Conservation (phyloP, 2,797 vertebrate species). For the Emydoidea blandingii region DNA sequence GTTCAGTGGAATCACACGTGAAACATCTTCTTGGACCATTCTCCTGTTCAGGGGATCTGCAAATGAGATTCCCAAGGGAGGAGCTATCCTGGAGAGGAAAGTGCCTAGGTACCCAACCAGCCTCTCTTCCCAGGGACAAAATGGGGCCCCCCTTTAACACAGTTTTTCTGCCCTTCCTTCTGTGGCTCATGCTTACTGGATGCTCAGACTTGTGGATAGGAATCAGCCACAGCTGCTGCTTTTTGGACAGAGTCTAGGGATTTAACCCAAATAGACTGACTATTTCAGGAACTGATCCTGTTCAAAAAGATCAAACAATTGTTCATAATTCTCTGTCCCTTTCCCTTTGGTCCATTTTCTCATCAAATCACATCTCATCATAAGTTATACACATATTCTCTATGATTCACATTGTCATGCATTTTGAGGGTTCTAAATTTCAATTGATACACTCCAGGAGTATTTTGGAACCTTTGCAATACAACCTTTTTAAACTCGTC, state of each 20-base stretch:
- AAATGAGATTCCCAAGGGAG: neutral
- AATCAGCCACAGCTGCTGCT: neutral
- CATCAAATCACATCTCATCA: neutral
- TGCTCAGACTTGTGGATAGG: neutral
- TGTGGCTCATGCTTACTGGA: neutral
- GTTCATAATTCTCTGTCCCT: neutral
- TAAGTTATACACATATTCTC: neutral
- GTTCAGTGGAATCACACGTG: neutral
- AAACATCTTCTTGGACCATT: neutral
- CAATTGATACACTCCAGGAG: neutral
- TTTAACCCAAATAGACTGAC: neutral
- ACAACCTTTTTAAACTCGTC: neutral
- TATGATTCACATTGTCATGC: neutral
- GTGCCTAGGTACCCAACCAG: neutral
- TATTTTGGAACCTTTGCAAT: neutral
- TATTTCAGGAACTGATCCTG: neutral
- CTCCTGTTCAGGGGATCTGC: neutral
- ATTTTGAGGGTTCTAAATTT: neutral
- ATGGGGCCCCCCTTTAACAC: neutral
- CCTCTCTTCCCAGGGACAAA: neutral
- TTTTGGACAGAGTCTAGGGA: neutral
- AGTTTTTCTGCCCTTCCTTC: neutral
- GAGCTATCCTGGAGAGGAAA: neutral
- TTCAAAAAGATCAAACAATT: neutral
- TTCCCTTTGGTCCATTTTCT: neutral